phyloP scores from a whole-genome alignment of 1,140 invertebrate genomes.

The Cyclina sinensis region DNA sequence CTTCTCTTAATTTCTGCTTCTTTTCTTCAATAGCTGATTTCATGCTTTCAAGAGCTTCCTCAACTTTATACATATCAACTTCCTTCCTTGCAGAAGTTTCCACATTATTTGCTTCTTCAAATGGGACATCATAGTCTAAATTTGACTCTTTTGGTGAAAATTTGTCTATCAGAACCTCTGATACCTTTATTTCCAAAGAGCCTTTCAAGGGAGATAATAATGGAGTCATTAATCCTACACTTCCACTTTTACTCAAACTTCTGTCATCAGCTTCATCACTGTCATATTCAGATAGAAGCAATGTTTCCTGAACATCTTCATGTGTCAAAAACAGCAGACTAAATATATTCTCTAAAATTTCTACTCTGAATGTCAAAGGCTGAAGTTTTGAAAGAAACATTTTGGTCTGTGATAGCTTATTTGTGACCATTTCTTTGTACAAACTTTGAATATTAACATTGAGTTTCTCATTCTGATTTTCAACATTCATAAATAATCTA shows the following conservation, averaged over 20 bases:
- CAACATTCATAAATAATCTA: not conserved
- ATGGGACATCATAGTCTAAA: conserved; percentile 80
- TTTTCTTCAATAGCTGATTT: conserved; percentile 24
- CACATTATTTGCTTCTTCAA: conserved; percentile 65
- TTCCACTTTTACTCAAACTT: conserved; percentile 49
- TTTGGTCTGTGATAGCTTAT: conserved; percentile 77
- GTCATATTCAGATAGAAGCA: conserved; percentile 72
- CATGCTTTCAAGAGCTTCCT: conserved; percentile 43
- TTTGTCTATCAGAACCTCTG: not conserved
- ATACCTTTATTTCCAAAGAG: conserved; percentile 25
- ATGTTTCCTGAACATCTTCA: conserved; percentile 81
- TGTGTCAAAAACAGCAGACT: conserved; percentile 86
- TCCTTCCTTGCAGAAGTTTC: not conserved
- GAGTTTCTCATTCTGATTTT: conserved; percentile 11
- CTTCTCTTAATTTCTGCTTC: not conserved
- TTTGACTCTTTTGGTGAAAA: conserved; percentile 8
- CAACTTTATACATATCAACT: conserved; percentile 55
- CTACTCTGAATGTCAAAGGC: conserved; percentile 85
- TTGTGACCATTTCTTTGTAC: conserved; percentile 79
- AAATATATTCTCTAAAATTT: conserved; percentile 87
- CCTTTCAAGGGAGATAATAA: conserved; percentile 51
- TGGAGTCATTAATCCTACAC: conserved; percentile 38
- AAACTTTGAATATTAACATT: conserved; percentile 74
- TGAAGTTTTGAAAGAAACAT: conserved; percentile 81
- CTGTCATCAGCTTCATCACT: conserved; percentile 76